Conservation (phyloP, 2,113 vertebrate species). For the Capreolus pygargus region DNA sequence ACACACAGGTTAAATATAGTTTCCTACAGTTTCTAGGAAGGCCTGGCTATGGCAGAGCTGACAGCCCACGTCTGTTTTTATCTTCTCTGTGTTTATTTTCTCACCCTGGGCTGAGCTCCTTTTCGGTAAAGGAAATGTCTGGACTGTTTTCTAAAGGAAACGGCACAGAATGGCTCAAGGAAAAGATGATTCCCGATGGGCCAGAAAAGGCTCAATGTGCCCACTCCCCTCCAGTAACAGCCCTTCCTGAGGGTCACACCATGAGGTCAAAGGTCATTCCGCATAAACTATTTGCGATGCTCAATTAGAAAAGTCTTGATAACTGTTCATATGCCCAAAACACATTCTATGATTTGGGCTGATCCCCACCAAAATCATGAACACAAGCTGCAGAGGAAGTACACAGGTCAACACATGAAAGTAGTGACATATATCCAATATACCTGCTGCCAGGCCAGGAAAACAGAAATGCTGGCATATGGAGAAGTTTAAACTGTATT, state of each 20-base stretch:
- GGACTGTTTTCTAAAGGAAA: conserved; percentile 7
- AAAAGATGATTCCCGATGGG: background rate
- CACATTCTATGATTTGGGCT: background rate
- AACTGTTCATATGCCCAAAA: background rate
- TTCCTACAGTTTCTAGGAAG: background rate
- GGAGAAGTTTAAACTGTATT: background rate
- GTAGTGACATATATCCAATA: background rate
- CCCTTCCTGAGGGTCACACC: background rate
- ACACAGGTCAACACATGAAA: background rate
- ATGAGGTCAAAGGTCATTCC: background rate
- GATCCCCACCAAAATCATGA: background rate
- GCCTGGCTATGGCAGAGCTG: background rate
- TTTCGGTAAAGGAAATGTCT: conserved; percentile 2
- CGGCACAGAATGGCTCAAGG: background rate
- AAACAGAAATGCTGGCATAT: background rate
- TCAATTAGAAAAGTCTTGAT: background rate
- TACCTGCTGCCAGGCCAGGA: background rate
- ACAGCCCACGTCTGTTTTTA: background rate
- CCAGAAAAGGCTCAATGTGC: background rate
- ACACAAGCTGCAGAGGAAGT: background rate
- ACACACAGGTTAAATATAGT: background rate
- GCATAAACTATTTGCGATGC: background rate
- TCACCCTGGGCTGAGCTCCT: background rate
- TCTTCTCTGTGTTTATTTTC: background rate
- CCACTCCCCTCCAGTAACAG: background rate